A percentile compares a stretch with the other conserved stretches of the same genome.
Evolutionary conservation across 2,113 vertebrate genomes (phyloP).

Genomic region (Anolis sagrei): DNA sequence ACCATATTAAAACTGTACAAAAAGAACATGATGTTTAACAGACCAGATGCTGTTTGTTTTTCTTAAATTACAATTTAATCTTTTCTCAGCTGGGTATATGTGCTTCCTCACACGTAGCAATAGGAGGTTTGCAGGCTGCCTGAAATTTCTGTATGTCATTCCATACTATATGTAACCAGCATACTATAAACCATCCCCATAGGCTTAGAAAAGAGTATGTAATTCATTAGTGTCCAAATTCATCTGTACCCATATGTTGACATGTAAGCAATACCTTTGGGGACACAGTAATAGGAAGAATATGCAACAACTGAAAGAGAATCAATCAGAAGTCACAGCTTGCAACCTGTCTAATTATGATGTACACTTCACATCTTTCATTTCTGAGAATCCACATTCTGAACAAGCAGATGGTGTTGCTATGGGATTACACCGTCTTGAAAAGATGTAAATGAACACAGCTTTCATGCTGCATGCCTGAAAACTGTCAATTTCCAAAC

Average conservation of each 20-base stretch:
- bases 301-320: constrained; percentile 59
- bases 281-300: constrained; percentile 38
- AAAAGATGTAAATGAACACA: constrained; percentile 73
- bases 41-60: constrained; percentile 21
- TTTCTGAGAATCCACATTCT: constrained; percentile 66
- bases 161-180: constrained; percentile 61
- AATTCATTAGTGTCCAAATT: constrained; percentile 58
- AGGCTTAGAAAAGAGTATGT: constrained; percentile 46
- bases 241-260: constrained; percentile 63
- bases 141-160: constrained; percentile 55
- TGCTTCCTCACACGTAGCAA: neutral
- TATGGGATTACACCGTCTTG: constrained; percentile 63
- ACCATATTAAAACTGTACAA: neutral
- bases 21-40: neutral
- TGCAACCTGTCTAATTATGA: constrained; percentile 74
- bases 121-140: constrained; percentile 36
- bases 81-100: constrained; percentile 24
- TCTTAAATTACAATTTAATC: constrained; percentile 29
- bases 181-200: constrained; percentile 65
- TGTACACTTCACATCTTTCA: constrained; percentile 70
- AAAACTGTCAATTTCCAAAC: constrained; percentile 69
- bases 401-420: constrained; percentile 73
- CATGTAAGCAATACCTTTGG: constrained; percentile 62
- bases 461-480: constrained; percentile 50
- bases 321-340: constrained; percentile 69